These are phyloP conservation scores for Amblyjoppa fuscipennis DNA, from an alignment of 2,888 invertebrate species.

Conservation along the genomic window DNA sequence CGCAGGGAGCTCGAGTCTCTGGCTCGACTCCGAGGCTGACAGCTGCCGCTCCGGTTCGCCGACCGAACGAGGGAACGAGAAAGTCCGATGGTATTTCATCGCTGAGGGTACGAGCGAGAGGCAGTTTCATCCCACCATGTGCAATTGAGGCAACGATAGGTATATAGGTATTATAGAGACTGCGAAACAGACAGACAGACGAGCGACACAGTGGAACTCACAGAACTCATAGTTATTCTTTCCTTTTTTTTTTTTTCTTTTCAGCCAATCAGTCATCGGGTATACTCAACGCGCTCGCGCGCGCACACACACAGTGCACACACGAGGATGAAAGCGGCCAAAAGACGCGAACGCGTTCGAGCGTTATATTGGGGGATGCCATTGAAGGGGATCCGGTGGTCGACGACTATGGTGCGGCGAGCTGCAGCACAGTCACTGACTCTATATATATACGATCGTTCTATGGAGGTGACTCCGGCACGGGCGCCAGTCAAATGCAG, in stretches of 20 bases:
- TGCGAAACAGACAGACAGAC: conserved; percentile 44
- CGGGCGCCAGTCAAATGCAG: conserved; percentile 68
- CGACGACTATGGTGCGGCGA: conserved; percentile 53
- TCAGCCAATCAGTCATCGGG: conserved; percentile 62
- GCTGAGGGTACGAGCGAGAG: conserved; percentile 41
- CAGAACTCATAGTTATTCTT: conserved; percentile 37
- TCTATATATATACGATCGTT: conserved; percentile 28
- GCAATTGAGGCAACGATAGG: conserved; percentile 38
- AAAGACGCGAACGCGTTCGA: conserved; percentile 74
- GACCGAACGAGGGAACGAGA: conserved; percentile 17
- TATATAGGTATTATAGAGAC: conserved; percentile 46
- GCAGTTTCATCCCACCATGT: not conserved
- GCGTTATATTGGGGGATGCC: conserved; percentile 79
- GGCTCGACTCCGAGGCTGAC: conserved; percentile 54
- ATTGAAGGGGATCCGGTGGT: conserved; percentile 70
- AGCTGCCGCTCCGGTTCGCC: conserved; percentile 63
- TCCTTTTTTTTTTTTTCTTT: conserved; percentile 23
- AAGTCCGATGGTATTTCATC: conserved; percentile 3
- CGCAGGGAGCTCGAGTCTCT: conserved; percentile 10
- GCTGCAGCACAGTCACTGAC: conserved; percentile 7
- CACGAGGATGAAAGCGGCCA: conserved; percentile 50
- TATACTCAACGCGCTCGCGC: conserved; percentile 7
- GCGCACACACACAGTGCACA: conserved; percentile 15
- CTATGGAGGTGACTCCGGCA: conserved; percentile 59
- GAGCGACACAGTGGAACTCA: conserved; percentile 21